Base-by-base conservation (phyloP, 2,113 vertebrate genomes). In the Brienomyrus longianalis region DNA sequence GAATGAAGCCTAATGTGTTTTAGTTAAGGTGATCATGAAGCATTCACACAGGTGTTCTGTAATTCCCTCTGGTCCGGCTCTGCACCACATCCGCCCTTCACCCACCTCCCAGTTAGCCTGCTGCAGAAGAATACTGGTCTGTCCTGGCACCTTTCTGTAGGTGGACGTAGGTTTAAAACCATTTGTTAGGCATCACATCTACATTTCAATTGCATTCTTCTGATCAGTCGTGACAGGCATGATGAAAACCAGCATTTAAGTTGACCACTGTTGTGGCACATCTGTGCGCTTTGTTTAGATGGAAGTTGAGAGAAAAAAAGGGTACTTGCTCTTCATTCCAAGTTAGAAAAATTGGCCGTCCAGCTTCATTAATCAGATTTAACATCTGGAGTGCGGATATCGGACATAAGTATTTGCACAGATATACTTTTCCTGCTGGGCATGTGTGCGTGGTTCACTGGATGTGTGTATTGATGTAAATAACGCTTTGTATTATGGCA, bases 401-500 rank as follows among this genome's bases (percentile, higher is more conserved):
- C 6, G n/a, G 19, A 84, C 11, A 84, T 47, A n/a, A 19, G 35
- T 35, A 83, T 54, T 94, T 91, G 92, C 91, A 95, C 87, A 92
- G 89, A 91, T 59, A 70, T 92, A 92, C 91, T 92, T 92, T 89
- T 89, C 88, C 90, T 86, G 83, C 91, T 91, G 48, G 19, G 89
- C 86, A 91, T 91, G 80, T 90, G 92, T 91, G 86, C 88, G 88
- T 80, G 83, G 8, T 91, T 90, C 90, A 48, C 2, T 90, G 70
- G 94, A 93, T 93, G 93, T 92, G 94, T 95, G 94, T 92, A 90
- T 90, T 90, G 50, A 74, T 91, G 91, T 91, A 91, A 91, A 91
- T 92, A 93, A 91, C 0, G 93, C 95, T 95, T 94, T 95, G 92
- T 95, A 93, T 93, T 92, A 92, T 94, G 95, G 91, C 92, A 86